Base-by-base conservation (phyloP, 2,888 invertebrate genomes). In the Caprella mutica region DNA sequence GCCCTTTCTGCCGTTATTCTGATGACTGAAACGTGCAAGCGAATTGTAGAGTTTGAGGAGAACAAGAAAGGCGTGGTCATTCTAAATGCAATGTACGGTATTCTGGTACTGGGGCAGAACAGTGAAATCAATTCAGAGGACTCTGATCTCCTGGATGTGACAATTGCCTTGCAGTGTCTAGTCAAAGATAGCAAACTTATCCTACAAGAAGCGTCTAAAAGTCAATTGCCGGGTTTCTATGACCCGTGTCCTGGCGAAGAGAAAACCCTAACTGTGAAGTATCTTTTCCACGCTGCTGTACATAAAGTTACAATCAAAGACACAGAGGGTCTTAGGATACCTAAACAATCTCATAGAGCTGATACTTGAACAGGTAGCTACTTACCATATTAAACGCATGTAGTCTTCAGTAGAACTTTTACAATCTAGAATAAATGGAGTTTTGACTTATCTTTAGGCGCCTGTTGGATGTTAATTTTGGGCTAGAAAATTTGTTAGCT, bases 241-340 rank as follows among this genome's bases (percentile, higher is more conserved):
- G 97, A 98, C 74, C 92, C 94, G 0, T 90, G 91, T 66, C 81
- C 87, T 53, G 92, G 93, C 0, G 93, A 96, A 68, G 84, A 88
- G 29, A 97, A 97, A 73, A 81, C 81, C 68, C 76, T 97, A 24
- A 81, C 83, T 53, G 80, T 97, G 65, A 82, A 86, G 68, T 97
- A 97, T 75, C 80, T 81, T 70, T 93, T 84, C 76, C 83, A 85
- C 68, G 82, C 82, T 69, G 80, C 81, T 70, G 76, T 81, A n/a
- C 86, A 92, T 71, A 80, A 84, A 69, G 83, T 86, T 69, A 81
- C 84, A 39, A 76, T 92, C 55, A 76, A 80, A 61, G 96, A 97
- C 71, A 80, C 77, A 44, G 87, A 93, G 70, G 77, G 84, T 17
- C 73, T 94, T 55, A 79, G 82, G 75, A 80, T 90, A 77, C 90